phyloP scores from a whole-genome alignment of 1,140 invertebrate genomes.

The Hyphantria cunea region DNA sequence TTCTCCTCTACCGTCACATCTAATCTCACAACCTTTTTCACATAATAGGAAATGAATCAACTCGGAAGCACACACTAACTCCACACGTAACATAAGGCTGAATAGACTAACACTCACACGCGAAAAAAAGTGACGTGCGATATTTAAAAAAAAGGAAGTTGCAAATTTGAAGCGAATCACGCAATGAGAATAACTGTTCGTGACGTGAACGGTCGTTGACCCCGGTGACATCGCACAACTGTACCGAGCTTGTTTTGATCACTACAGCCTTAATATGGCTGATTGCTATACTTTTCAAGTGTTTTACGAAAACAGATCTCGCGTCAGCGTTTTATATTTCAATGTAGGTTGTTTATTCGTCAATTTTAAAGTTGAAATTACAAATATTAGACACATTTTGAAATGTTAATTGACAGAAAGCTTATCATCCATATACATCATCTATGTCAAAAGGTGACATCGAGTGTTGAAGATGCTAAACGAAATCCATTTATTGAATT shows the following conservation, averaged over 20 bases:
- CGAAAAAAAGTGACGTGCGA: slow-evolving; percentile 5
- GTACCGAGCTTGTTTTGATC: slow-evolving; percentile 5
- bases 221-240: slow-evolving; percentile 19
- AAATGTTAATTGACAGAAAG: no score
- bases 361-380: no score
- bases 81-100: no score
- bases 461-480: no score
- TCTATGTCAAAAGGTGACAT: no score
- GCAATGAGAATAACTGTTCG: slow-evolving; percentile 22
- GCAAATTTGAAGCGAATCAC: slow-evolving; percentile 19
- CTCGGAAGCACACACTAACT: no score
- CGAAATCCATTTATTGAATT: no score
- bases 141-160: slow-evolving; percentile 7
- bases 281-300: slow-evolving; percentile 15
- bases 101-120: neutral
- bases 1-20: no score
- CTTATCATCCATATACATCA: no score
- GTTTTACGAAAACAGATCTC: neutral
- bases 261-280: slow-evolving; percentile 7
- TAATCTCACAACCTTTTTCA: no score
- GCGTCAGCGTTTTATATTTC: neutral
- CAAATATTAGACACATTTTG: no score
- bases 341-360: neutral
- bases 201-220: slow-evolving; percentile 12
- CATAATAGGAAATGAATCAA: no score